A percentile compares a stretch with the other conserved stretches of the same genome.
phyloP scores from a whole-genome alignment of 1,140 invertebrate genomes.

The Venustaconcha ellipsiformis region DNA sequence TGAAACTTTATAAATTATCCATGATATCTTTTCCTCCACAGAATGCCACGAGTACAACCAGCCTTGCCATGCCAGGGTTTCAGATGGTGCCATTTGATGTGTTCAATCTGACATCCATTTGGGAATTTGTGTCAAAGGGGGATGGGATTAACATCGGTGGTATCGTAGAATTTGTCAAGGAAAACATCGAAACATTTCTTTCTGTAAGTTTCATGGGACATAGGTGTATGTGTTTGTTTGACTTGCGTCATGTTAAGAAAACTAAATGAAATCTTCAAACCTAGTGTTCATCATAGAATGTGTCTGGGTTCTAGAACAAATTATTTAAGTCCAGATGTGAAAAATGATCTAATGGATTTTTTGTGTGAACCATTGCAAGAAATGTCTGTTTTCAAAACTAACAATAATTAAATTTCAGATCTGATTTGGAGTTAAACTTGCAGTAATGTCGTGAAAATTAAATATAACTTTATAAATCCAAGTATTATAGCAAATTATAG shows the following conservation, averaged over 20 bases:
- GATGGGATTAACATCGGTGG: constrained; percentile 64
- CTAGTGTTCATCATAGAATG: neutral
- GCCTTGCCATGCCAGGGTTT: constrained; percentile 18
- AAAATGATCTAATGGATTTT: no score
- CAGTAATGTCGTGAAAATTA: no score
- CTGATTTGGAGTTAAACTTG: no score
- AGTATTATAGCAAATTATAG: no score
- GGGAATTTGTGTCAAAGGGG: constrained; percentile 82
- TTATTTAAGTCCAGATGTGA: neutral
- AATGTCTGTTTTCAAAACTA: no score
- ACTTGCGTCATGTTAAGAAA: neutral
- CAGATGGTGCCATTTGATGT: constrained; percentile 32
- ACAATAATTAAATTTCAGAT: no score
- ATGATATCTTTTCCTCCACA: constrained; percentile 27
- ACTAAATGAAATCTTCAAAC: neutral
- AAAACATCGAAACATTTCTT: constrained; percentile 91
- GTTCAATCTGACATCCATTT: constrained; percentile 74
- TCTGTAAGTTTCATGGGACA: constrained; percentile 74
- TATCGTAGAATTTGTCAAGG: constrained; percentile 79
- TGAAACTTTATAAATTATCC: neutral
- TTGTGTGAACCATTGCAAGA: no score
- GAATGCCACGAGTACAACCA: constrained; percentile 44
- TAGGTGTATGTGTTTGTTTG: neutral
- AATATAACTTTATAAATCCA: no score
- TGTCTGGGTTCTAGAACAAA: neutral